Evolutionary conservation across 2,113 vertebrate genomes (phyloP), one percentile per base, ranked within the genome.

Genomic region (Anas platyrhynchos): DNA sequence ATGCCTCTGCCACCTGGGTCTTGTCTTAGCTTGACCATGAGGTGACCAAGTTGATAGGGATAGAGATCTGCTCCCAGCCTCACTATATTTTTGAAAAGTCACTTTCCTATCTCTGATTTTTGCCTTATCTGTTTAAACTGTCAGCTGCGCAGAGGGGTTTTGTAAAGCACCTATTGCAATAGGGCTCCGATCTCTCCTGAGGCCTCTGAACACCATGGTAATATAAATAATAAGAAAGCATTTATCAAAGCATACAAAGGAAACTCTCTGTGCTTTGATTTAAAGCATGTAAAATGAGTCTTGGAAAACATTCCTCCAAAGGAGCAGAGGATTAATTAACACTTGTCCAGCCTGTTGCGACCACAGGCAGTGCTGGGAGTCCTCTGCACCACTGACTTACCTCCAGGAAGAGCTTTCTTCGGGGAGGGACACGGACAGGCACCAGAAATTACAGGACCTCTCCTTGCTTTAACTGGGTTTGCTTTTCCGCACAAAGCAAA

Each of bases 221-320:
- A 73, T 74, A 72, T 88, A 95, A 96, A 97, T 66, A 94, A 73
- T 3, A 38, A 44, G 18, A 87, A 83, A 76, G 50, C 74, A 91
- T 95, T 95, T 91, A 68, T 91, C 91, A 95, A 94, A 95, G 69
- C 66, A 29, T 36, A 75, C 81, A 84, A 89, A 91, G 81, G 86
- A 50, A 27, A 44, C 86, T 82, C 91, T 91, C 74, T 87, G 83
- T 79, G 89, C 91, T 95, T 89, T 93, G 91, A 89, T 94, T 96
- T 94, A 84, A 58, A 84, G 58, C 2, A 4, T 82, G 91, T 94
- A 96, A 95, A 97, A 89, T 6, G 86, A 94, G 89, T 52, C 92
- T 88, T 86, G 69, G 88, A 95, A 96, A 96, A 92, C 86, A 93
- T 93, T 91, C 43, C 88, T 91, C 27, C 48, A 68, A 58, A 82